Conservation (phyloP, 2,888 invertebrate species). For the Eurytoma adleriae region DNA sequence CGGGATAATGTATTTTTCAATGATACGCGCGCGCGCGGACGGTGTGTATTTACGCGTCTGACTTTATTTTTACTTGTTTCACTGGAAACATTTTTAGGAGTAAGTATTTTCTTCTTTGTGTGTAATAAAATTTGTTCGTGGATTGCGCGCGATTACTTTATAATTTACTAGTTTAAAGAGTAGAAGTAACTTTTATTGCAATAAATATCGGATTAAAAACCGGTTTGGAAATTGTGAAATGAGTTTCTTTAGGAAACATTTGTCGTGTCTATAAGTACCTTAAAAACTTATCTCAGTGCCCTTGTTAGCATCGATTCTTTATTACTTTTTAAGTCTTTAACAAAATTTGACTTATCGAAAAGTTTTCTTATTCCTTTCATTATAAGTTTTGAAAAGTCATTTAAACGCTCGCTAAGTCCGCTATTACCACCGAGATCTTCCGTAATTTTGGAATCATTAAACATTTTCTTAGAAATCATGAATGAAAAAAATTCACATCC, state of each 20-base stretch:
- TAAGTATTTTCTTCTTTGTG: neutral
- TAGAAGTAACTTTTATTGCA: neutral
- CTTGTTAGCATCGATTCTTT: neutral
- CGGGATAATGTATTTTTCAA: no score
- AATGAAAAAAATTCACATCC: no score
- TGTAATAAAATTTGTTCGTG: neutral
- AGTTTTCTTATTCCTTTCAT: neutral
- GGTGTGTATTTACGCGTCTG: no score
- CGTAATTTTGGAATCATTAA: neutral
- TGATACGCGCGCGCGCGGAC: no score
- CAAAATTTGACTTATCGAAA: neutral
- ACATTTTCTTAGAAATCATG: neutral
- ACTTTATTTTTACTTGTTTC: neutral
- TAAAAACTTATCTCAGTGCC: neutral
- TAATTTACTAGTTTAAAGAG: neutral
- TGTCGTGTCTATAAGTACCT: neutral
- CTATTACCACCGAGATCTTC: neutral
- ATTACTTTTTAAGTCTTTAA: neutral
- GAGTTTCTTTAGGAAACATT: neutral
- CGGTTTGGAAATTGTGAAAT: neutral
- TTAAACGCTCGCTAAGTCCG: neutral
- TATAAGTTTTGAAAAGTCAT: neutral
- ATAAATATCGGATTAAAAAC: neutral
- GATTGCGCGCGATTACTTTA: neutral
- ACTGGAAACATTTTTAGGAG: neutral